Evolutionary conservation across 2,888 invertebrate species (phyloP).

Genomic region (Zaprionus obscuricornis): DNA sequence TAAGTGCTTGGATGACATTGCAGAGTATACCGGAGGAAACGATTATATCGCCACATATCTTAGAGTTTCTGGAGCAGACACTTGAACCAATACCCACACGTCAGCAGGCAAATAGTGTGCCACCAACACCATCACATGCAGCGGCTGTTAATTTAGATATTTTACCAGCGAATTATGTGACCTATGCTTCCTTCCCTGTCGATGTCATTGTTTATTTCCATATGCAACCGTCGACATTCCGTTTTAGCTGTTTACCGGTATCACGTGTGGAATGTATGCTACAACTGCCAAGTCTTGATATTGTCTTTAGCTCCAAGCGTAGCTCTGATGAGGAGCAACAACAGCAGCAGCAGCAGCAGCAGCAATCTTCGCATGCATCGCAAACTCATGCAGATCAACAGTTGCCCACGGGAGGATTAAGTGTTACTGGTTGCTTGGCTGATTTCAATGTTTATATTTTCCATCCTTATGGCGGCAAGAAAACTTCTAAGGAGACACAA

Average conservation of each 20-base stretch:
- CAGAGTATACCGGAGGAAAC: conserved; percentile 99
- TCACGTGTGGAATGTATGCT: conserved; percentile 98
- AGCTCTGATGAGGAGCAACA: conserved; percentile 87
- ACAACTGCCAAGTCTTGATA: conserved; percentile 97
- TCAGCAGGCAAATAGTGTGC: conserved; percentile 77
- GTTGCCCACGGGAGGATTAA: conserved; percentile 81
- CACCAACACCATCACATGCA: conserved; percentile 79
- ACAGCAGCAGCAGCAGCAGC: conserved; percentile 34
- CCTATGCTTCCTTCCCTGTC: conserved; percentile 97
- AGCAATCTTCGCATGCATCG: conserved; percentile 30
- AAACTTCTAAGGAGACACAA: conserved; percentile 91
- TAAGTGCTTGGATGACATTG: conserved; percentile 97
- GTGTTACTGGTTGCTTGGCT: conserved; percentile 97
- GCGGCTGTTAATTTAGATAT: conserved; percentile 84
- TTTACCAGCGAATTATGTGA: conserved; percentile 90
- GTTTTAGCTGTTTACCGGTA: conserved; percentile 97
- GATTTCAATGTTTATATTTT: conserved; percentile 99
- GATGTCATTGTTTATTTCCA: conserved; percentile 99
- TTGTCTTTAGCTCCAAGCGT: conserved; percentile 97
- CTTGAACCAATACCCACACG: conserved; percentile 95
- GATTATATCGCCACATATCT: conserved; percentile 97
- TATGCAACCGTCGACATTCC: conserved; percentile 98
- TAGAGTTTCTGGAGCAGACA: conserved; percentile 98
- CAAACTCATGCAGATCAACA: conserved; percentile 68
- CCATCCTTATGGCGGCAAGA: conserved; percentile 97